Evolutionary conservation across 2,888 invertebrate genomes (phyloP).

Genomic region (Parochlus steinenii): DNA sequence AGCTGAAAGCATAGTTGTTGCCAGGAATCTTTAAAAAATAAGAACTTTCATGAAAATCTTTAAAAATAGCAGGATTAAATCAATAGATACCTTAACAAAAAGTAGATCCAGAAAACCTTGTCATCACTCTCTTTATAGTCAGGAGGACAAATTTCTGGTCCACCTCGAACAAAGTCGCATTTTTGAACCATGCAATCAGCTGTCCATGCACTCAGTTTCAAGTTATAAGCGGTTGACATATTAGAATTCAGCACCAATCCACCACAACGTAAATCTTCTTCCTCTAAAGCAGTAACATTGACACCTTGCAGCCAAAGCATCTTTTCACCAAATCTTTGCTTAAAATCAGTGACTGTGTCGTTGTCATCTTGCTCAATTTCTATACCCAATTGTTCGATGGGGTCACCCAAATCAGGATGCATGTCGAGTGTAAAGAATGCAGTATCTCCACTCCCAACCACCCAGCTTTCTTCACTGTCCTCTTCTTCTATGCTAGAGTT

Average conservation of each 20-base stretch:
- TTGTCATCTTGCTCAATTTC: constrained; percentile 59
- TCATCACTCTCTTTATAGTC: constrained; percentile 64
- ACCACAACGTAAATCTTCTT: constrained; percentile 57
- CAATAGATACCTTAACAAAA: constrained; percentile 35
- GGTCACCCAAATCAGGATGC: constrained; percentile 57
- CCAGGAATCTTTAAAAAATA: constrained; percentile 43
- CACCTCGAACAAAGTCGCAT: constrained; percentile 56
- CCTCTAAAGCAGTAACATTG: constrained; percentile 55
- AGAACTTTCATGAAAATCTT: background rate
- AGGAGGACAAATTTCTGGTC: constrained; percentile 61
- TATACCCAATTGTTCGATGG: constrained; percentile 57
- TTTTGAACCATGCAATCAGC: constrained; percentile 61
- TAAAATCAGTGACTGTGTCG: constrained; percentile 55
- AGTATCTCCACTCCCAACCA: constrained; percentile 27
- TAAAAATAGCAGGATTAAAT: constrained; percentile 7
- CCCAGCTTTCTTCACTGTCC: constrained; percentile 31
- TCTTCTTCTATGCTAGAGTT: constrained; percentile 18
- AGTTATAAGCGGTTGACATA: constrained; percentile 39
- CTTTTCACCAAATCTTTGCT: constrained; percentile 50
- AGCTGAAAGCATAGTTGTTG: constrained; percentile 65
- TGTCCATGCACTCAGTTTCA: constrained; percentile 40
- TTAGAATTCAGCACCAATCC: constrained; percentile 52
- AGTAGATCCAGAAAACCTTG: constrained; percentile 69
- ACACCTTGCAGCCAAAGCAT: constrained; percentile 47
- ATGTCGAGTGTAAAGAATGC: constrained; percentile 50